Percentiles rank a stretch among this genome's conserved stretches.
Evolutionary conservation across 23 tunicate genomes (phyloP).

Genomic region (Oikopleura vanhoeffeni): DNA sequence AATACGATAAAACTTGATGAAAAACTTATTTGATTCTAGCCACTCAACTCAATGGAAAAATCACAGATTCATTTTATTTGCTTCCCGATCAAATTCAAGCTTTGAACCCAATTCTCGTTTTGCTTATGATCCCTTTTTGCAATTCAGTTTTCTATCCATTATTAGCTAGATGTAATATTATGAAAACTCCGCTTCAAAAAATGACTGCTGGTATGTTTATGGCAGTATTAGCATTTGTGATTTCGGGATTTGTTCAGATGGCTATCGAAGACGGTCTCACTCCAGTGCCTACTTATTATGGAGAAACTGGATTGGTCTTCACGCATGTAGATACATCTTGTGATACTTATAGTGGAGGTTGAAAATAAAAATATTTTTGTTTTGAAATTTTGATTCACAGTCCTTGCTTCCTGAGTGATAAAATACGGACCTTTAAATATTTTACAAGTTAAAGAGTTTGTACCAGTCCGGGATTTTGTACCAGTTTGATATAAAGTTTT

Average conservation of each 20-base stretch:
- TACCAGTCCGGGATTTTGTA: too few species aligned
- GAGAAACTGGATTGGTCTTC: not conserved
- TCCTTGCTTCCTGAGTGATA: too few species aligned
- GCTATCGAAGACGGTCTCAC: not conserved
- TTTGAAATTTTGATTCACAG: too few species aligned
- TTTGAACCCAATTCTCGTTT: not conserved
- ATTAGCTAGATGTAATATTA: not conserved
- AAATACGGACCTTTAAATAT: too few species aligned
- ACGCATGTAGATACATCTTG: not conserved
- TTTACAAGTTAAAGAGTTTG: too few species aligned
- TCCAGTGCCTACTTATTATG: not conserved
- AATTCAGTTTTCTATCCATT: not conserved
- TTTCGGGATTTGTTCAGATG: not conserved
- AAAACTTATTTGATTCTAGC: too few species aligned
- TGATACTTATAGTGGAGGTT: too few species aligned
- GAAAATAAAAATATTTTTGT: too few species aligned
- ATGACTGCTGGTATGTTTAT: slow-evolving; percentile 6
- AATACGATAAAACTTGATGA: too few species aligned
- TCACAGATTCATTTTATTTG: not conserved
- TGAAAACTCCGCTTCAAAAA: not conserved
- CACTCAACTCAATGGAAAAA: not conserved
- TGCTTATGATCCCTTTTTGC: not conserved
- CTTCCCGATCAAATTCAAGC: slow-evolving; percentile 12
- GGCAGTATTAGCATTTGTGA: not conserved
- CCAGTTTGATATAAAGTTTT: too few species aligned